These are phyloP conservation scores for Drosophila kohkoa DNA, from an alignment of 1,140 invertebrate species.

Conservation along the genomic window DNA sequence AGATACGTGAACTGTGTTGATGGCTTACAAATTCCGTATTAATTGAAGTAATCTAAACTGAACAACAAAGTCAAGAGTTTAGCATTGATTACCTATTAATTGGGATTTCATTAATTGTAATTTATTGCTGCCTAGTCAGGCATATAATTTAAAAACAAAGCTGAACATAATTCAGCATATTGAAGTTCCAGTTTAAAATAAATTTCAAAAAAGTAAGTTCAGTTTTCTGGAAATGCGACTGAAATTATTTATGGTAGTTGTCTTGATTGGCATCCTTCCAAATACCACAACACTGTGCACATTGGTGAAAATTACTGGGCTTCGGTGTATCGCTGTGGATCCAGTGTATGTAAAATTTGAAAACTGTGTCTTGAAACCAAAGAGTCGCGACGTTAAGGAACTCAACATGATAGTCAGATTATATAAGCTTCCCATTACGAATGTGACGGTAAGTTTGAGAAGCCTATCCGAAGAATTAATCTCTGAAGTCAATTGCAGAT, in stretches of 20 bases:
- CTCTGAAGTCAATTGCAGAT: neutral
- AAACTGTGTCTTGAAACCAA: constrained; percentile 29
- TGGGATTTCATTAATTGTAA: too few relatives aligned
- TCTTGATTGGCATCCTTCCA: neutral
- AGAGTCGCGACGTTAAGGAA: constrained; percentile 29
- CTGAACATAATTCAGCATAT: too few relatives aligned
- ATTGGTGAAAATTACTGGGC: neutral
- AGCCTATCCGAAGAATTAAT: neutral
- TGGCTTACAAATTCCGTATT: neutral
- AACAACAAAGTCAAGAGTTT: too few relatives aligned
- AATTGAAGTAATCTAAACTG: neutral
- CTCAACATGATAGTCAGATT: constrained; percentile 18
- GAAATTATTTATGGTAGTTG: neutral
- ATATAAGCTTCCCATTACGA: constrained; percentile 26
- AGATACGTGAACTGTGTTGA: neutral
- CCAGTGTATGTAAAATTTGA: neutral
- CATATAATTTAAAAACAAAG: neutral
- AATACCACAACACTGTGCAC: neutral
- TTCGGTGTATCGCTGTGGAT: constrained; percentile 29
- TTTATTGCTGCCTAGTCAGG: too few relatives aligned
- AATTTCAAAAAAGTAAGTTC: too few relatives aligned
- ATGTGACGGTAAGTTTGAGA: constrained; percentile 27
- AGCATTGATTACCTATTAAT: too few relatives aligned
- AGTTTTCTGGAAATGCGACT: neutral
- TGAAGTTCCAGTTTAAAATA: too few relatives aligned